These are phyloP conservation scores for Teleogryllus occipitalis DNA, from an alignment of 1,140 invertebrate genomes.

Conservation along the genomic window DNA sequence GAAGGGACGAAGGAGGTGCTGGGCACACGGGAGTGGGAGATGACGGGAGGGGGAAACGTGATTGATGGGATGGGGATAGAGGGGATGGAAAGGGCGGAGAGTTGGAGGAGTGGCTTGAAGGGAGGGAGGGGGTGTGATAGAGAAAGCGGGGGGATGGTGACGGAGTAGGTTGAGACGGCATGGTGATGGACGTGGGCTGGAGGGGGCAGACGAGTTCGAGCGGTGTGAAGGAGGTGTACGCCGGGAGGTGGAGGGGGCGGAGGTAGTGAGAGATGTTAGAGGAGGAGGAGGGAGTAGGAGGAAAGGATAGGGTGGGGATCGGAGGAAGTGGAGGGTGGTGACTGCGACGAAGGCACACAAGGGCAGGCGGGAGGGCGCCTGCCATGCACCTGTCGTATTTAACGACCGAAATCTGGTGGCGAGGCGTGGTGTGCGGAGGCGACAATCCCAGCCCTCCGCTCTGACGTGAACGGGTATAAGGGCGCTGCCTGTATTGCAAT, in stretches of 20 bases:
- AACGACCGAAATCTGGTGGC: background rate
- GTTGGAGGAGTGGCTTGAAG: no score
- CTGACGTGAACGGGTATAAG: no score
- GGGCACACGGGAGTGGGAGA: background rate
- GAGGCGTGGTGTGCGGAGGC: no score
- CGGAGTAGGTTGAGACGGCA: no score
- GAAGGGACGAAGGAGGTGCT: background rate
- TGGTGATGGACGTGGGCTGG: no score
- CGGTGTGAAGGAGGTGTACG: background rate
- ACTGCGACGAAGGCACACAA: no score
- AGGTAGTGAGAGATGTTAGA: no score
- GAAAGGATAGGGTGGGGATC: background rate
- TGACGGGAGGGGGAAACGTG: background rate
- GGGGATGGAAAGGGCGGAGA: background rate
- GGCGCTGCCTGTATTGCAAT: no score
- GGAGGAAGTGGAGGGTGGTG: background rate
- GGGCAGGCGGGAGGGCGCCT: background rate
- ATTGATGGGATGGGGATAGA: background rate
- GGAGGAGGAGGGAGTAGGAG: background rate
- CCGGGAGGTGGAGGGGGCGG: background rate
- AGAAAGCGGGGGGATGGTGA: background rate
- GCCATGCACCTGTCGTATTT: background rate
- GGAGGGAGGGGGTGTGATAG: background rate
- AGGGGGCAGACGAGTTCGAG: background rate
- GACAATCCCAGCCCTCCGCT: background rate